These are phyloP conservation scores for Micrasema minimum DNA, from an alignment of 1,140 invertebrate species.

Conservation along the genomic window DNA sequence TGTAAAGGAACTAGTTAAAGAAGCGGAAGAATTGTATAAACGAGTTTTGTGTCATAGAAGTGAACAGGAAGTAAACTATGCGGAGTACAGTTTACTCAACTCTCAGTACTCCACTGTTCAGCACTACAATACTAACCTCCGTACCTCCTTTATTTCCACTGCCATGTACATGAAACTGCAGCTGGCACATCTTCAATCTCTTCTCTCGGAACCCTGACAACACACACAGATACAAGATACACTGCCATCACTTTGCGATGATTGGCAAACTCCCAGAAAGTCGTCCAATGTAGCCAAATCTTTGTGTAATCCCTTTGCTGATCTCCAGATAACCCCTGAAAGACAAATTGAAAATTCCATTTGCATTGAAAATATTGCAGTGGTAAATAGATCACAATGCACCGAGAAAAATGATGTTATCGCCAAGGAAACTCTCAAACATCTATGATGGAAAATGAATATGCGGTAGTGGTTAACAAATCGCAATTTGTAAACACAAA, in stretches of 20 bases:
- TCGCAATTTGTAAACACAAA: not conserved
- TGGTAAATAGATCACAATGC: conserved; percentile 14
- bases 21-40: conserved; percentile 42
- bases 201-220: conserved; percentile 25
- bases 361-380: no score
- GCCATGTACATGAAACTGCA: conserved; percentile 29
- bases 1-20: conserved; percentile 22
- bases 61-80: conserved; percentile 32
- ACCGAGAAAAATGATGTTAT: not conserved
- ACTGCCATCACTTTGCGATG: not conserved
- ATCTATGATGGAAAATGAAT: no score
- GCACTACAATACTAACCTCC: conserved; percentile 42
- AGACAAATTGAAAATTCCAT: no score
- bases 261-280: conserved; percentile 13
- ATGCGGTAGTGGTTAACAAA: no score
- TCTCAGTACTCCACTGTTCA: conserved; percentile 36
- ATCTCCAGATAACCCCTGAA: no score
- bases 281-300: not conserved
- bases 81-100: conserved; percentile 43
- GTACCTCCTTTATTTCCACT: conserved; percentile 37
- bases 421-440: no score
- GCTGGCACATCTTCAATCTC: conserved; percentile 30
- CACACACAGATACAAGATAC: conserved; percentile 21
- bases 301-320: not conserved
- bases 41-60: conserved; percentile 28